Evolutionary conservation across 2,797 vertebrate genomes (phyloP).

Genomic region (Steatocranus sp.): DNA sequence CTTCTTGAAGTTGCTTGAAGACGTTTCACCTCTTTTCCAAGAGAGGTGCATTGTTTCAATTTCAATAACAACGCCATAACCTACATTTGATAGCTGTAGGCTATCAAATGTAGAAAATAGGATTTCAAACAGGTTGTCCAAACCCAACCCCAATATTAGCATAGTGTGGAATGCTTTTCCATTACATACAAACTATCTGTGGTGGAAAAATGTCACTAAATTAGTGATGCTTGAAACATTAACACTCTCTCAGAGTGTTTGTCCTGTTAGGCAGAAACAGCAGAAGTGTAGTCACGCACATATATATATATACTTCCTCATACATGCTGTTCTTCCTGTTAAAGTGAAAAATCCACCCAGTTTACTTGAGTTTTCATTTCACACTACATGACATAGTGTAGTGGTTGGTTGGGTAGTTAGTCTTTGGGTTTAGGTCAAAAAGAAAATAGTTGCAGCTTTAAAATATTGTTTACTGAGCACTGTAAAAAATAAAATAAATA

Average conservation of each 20-base stretch:
- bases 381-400: not conserved
- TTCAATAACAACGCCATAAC: not conserved
- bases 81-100: not conserved
- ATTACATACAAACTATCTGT: not conserved
- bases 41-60: not conserved
- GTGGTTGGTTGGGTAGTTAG: not conserved
- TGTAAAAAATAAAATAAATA: not conserved
- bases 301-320: slow-evolving; percentile 5
- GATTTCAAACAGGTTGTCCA: not conserved
- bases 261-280: not conserved
- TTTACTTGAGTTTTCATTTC: not conserved
- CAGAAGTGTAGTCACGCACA: not conserved
- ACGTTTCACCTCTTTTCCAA: too few relatives aligned
- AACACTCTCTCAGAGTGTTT: not conserved
- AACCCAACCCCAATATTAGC: not conserved
- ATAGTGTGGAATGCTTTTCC: not conserved
- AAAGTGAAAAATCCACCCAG: not conserved
- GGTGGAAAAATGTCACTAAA: not conserved
- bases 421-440: not conserved
- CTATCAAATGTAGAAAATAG: not conserved
- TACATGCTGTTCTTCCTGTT: not conserved
- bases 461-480: not conserved
- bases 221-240: not conserved
- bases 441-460: not conserved
- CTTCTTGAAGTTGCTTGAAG: too few relatives aligned